Conservation (phyloP, 2,113 vertebrate species). For the Alaudala cheleensis region DNA sequence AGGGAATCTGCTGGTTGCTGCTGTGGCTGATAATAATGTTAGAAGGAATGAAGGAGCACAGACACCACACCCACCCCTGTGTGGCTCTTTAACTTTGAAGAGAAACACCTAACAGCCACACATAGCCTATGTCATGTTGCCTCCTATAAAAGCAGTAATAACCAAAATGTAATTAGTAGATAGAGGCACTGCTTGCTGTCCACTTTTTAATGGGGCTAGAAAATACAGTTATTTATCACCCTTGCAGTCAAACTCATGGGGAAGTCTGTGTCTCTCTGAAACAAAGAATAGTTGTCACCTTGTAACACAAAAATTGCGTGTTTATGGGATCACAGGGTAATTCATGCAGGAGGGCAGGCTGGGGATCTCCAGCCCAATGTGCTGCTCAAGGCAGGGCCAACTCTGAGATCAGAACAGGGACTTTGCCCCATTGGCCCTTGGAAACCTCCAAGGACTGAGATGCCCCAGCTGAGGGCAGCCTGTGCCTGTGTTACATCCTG, state of each 20-base stretch:
- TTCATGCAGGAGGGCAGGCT: accelerated
- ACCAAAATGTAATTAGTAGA: not conserved
- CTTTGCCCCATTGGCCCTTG: not conserved
- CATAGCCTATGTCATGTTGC: not conserved
- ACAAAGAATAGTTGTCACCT: not conserved
- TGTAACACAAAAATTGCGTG: not conserved
- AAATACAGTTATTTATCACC: not conserved
- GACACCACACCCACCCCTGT: too few relatives aligned
- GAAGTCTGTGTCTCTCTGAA: not conserved
- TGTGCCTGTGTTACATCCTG: not conserved
- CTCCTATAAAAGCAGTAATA: not conserved
- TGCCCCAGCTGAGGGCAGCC: not conserved
- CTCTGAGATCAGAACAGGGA: not conserved
- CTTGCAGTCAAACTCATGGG: not conserved
- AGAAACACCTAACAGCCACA: not conserved
- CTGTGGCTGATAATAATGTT: not conserved
- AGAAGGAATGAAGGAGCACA: not conserved
- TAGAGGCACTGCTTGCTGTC: not conserved
- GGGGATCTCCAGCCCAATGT: accelerated
- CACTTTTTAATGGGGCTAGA: not conserved
- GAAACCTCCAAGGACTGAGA: not conserved
- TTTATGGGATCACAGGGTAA: not conserved
- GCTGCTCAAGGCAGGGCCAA: not conserved
- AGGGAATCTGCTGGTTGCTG: not conserved
- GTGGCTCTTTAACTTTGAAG: not conserved